Evolutionary conservation across 2,888 invertebrate genomes (phyloP).

Genomic region (Drosophila acutilabella): DNA sequence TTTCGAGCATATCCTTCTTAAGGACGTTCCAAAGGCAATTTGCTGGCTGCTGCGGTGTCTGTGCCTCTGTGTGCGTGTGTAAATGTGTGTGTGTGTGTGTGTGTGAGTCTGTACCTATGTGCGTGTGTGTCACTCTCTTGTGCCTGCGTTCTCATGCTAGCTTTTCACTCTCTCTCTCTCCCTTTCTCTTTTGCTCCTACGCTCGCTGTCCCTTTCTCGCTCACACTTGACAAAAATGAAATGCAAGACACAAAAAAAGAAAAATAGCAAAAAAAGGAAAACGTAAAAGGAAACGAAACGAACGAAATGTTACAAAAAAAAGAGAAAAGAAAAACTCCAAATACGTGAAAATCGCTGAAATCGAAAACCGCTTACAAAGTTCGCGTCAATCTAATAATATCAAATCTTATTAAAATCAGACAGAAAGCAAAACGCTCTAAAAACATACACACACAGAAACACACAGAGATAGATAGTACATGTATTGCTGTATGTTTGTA

Average conservation of each 20-base stretch:
- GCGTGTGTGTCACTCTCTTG: slow-evolving; percentile 46
- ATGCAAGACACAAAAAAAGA: slow-evolving; percentile 23
- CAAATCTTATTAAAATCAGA: slow-evolving; percentile 56
- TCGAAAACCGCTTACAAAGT: slow-evolving; percentile 62
- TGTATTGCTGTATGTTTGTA: neutral
- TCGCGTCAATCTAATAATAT: slow-evolving; percentile 59
- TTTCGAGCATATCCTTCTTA: slow-evolving; percentile 81
- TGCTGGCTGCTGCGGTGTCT: slow-evolving; percentile 58
- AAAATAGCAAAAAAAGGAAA: slow-evolving; percentile 15
- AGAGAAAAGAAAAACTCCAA: slow-evolving; percentile 20
- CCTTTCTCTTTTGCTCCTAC: neutral
- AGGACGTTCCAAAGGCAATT: slow-evolving; percentile 85
- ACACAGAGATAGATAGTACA: neutral
- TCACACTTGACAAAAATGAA: slow-evolving; percentile 32
- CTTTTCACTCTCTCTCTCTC: slow-evolving; percentile 14
- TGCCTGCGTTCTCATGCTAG: slow-evolving; percentile 31
- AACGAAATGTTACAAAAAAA: slow-evolving; percentile 3
- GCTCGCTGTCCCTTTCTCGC: slow-evolving; percentile 16
- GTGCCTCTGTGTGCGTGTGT: slow-evolving; percentile 24
- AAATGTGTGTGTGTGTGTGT: slow-evolving; percentile 36
- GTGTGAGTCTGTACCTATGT: slow-evolving; percentile 20
- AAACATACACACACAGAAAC: slow-evolving; percentile 5
- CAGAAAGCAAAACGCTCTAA: slow-evolving; percentile 27
- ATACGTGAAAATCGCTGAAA: slow-evolving; percentile 45
- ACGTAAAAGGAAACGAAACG: slow-evolving; percentile 12